Percentiles rank a stretch among this genome's conserved stretches.
phyloP scores from a whole-genome alignment of 2,797 vertebrate species.

The Dallia pectoralis region DNA sequence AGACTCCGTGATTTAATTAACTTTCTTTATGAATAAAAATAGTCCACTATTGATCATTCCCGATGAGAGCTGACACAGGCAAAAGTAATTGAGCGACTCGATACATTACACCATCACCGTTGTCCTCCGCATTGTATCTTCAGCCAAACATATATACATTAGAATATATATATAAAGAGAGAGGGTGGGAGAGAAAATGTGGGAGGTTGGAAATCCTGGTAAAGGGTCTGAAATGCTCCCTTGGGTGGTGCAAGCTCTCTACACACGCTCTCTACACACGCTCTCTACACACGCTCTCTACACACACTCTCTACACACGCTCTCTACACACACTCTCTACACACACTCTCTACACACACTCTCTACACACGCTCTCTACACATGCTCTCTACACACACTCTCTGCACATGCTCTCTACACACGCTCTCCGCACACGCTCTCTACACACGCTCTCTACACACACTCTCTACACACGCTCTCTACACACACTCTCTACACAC shows the following conservation, averaged over 20 bases:
- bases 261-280: conserved; percentile 26
- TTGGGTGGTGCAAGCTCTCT: conserved; percentile 72
- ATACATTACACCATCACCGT: conserved; percentile 69
- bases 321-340: too few relatives aligned
- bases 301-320: too few relatives aligned
- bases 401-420: too few relatives aligned
- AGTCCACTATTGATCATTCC: conserved; percentile 92
- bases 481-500: too few relatives aligned
- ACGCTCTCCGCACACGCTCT: too few relatives aligned
- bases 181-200: too few relatives aligned
- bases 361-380: too few relatives aligned
- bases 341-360: too few relatives aligned
- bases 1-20: conserved; percentile 96
- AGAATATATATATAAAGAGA: background rate
- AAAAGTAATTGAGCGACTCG: conserved; percentile 75
- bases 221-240: conserved; percentile 89
- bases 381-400: too few relatives aligned
- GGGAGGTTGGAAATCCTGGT: conserved; percentile 87
- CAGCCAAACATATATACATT: conserved; percentile 14
- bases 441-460: too few relatives aligned
- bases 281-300: too few relatives aligned
- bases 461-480: too few relatives aligned
- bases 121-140: conserved; percentile 27
- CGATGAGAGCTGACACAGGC: conserved; percentile 80
- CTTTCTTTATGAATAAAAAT: conserved; percentile 98